Evolutionary conservation across 37 sponge, comb jelly and placozoan genomes (phyloP), one percentile per base, ranked within the genome.

Genomic region (Hormiphora californensis): DNA sequence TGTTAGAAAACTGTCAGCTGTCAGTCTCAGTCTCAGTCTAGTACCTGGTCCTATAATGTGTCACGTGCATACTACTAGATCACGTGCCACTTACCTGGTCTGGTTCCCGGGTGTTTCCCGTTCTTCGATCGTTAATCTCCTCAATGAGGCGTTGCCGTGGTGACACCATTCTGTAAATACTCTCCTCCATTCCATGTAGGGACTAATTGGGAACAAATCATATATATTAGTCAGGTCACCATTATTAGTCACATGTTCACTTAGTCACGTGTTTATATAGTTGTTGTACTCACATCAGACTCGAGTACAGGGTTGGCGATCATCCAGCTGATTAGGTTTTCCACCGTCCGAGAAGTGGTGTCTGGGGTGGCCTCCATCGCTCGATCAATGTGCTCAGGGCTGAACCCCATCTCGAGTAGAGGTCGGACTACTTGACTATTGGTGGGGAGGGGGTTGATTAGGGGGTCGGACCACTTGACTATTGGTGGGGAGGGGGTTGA

Each of bases 371-470:
- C 81, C 23, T 73, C 81, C 38, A 73, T 4, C 2, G 81, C 81
- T 4, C 81, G 41, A 46, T 73, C 81, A 11, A 73, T 73, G 46
- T 41, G 32, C 21, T 22, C 81, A 4, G 81, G 36, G 3, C 46
- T 40, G 81, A 73, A 73, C 0, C 81, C 81, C 81, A 73, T 73
- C 25, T 73, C 81, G 1, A 73, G 81, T 25, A 73, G 81, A 41
- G 81, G 81, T 15, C 81, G 81, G 38, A 73, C 81, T 43, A 73
- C 35, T 15, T n/a, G 38, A 23, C 81, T n/a, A n/a, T n/a, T 73
- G 81, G 44, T 5, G 21, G 19, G 21, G 51, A 46, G 12, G 12
- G 12, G 51, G 51, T 46, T 46, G 8, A 46, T n/a, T n/a, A n/a
- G n/a, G n/a, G n/a, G n/a, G n/a, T n/a, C n/a, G n/a, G n/a, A n/a